Conservation (phyloP, 2,797 vertebrate genomes). For the Falco rusticolus region DNA sequence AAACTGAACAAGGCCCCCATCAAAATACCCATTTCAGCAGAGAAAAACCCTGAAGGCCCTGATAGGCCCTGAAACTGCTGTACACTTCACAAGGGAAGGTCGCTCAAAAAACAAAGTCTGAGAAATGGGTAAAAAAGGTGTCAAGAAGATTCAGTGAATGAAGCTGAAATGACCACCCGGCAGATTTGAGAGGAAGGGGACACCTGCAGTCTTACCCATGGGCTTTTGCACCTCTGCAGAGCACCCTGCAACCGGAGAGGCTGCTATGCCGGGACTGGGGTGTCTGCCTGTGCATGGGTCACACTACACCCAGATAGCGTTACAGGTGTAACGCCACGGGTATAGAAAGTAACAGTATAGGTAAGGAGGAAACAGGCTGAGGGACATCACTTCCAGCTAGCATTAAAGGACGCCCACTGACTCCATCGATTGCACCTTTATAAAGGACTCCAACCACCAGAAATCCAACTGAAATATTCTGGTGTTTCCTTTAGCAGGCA, state of each 20-base stretch:
- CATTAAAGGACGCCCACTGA: background rate
- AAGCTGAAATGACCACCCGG: background rate
- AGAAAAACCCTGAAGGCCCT: background rate
- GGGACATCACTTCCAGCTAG: background rate
- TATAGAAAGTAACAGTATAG: background rate
- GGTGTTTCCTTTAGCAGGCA: background rate
- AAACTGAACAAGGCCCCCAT: background rate
- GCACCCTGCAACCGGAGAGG: background rate
- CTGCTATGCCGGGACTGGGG: fast-evolving
- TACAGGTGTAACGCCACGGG: background rate
- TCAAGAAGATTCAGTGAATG: background rate
- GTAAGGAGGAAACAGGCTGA: background rate
- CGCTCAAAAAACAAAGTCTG: background rate
- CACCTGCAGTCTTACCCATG: background rate
- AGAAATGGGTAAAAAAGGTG: background rate
- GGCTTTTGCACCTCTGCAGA: background rate
- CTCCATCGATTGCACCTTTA: background rate
- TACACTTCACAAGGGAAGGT: background rate
- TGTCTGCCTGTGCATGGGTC: background rate
- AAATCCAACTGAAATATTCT: background rate
- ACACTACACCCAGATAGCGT: background rate
- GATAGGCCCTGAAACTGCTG: background rate
- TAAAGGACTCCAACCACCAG: background rate
- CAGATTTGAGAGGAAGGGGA: background rate
- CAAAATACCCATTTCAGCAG: background rate